These are phyloP conservation scores for Castor canadensis DNA, from an alignment of 2,113 vertebrate genomes.

Conservation along the genomic window DNA sequence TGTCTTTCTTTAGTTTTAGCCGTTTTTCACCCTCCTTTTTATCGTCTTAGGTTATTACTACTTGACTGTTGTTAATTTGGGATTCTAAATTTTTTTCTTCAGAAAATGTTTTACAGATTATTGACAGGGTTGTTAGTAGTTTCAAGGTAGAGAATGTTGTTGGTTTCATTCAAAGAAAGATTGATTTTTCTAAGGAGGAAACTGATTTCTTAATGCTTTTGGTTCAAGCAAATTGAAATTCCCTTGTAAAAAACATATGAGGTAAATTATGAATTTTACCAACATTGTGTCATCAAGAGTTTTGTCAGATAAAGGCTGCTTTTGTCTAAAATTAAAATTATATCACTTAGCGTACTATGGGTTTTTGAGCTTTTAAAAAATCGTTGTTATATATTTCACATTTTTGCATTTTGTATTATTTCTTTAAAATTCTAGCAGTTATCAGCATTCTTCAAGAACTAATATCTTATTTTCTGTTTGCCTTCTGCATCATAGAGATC, in stretches of 20 bases:
- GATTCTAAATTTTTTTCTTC: slow-evolving; percentile 5
- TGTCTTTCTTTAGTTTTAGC: slow-evolving; percentile 6
- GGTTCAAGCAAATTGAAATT: slow-evolving; percentile 42
- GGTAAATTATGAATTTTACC: slow-evolving; percentile 14
- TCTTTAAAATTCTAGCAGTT: slow-evolving; percentile 14
- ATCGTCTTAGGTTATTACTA: background rate
- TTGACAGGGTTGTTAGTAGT: background rate
- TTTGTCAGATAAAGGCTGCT: background rate
- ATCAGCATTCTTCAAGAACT: slow-evolving; percentile 20
- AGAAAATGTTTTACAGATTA: slow-evolving; percentile 34
- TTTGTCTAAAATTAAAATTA: slow-evolving; percentile 32
- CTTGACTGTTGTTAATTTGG: slow-evolving; percentile 41
- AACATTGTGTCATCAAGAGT: background rate
- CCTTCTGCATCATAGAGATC: background rate
- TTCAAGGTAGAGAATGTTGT: background rate
- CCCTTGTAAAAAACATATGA: background rate
- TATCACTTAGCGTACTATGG: background rate
- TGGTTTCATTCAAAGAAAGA: background rate
- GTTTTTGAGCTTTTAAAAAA: background rate
- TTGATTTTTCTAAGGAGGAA: slow-evolving; percentile 36
- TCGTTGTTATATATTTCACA: slow-evolving; percentile 21
- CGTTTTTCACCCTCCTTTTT: background rate
- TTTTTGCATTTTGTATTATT: slow-evolving; percentile 27
- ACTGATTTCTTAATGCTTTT: slow-evolving; percentile 1
- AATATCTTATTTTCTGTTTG: slow-evolving; percentile 28